Evolutionary conservation across 2,888 invertebrate genomes (phyloP), one percentile per base, ranked within the genome.

Genomic region (Yponomeuta malinellus): DNA sequence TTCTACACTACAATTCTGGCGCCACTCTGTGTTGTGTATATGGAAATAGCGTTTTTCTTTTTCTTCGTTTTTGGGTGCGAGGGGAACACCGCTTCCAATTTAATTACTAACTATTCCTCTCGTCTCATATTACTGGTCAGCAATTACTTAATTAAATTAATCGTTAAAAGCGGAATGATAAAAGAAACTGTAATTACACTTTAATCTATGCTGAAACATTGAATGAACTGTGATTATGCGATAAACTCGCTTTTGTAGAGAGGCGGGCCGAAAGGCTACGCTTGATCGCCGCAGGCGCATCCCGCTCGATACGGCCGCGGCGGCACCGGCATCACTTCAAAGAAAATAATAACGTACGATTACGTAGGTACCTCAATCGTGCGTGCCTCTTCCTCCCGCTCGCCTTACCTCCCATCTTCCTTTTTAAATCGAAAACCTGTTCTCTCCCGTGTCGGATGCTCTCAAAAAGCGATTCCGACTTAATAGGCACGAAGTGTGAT

Each of bases 311-410:
- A 43, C 43, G 43, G 43, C 43, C 43, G 43, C 43, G 63, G 43
- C 43, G 63, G n/a, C 9, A 23, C 68, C 86, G 87, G 88, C 52
- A 33, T 15, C 78, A 83, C 86, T 83, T 88, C 88, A 89, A 89
- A 89, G 88, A 78, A 43, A 79, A 82, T 86, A 89, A 88, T 88
- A 88, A 88, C 85, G 86, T 83, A 87, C 86, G 85, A 88, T 89
- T 88, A 87, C 80, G 77, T 23, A 23, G 23, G 23, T 77, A 76
- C 77, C 78, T 79, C 75, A 76, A 81, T 79, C 77, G 12, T 29
- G 9, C 67, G 12, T 48, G 23, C 72, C 63, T 64, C 71, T 79
- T 72, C 81, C 82, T 83, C 83, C 84, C 81, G 80, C 79, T 83
- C 84, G 83, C 83, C 83, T 80, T 81, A 84, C 83, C 81, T 78